Conservation (phyloP, 2,113 vertebrate species). For the Scophthalmus maximus region DNA sequence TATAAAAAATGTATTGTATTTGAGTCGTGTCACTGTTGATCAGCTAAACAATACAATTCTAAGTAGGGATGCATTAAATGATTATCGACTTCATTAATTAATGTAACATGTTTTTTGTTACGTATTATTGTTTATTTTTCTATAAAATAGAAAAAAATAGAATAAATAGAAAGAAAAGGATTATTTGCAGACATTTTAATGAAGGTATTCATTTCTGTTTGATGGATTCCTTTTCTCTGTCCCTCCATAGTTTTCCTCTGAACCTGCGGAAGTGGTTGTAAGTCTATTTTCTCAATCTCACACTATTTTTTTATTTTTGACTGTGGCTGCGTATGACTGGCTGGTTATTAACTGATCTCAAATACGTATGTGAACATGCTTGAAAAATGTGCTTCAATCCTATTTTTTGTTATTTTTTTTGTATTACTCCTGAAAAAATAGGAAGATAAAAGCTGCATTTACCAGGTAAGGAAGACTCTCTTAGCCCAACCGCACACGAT, state of each 20-base stretch:
- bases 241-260: constrained; percentile 36
- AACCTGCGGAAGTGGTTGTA: constrained; percentile 25
- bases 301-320: background rate
- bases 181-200: no score
- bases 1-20: no score
- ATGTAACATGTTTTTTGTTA: background rate
- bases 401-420: background rate
- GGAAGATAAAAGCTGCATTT: constrained; percentile 13
- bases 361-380: background rate
- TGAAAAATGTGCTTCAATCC: no score
- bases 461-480: constrained; percentile 54
- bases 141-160: background rate
- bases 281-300: constrained; percentile 17
- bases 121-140: background rate
- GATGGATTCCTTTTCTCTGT: background rate
- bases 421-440: background rate
- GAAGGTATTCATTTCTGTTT: no score
- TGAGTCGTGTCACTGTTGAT: no score
- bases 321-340: no score
- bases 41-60: no score
- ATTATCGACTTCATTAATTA: no score
- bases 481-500: no score
- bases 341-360: no score
- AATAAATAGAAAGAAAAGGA: no score
- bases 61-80: no score